phyloP scores from a whole-genome alignment of 2,888 invertebrate genomes.

The Thelaira solivaga region DNA sequence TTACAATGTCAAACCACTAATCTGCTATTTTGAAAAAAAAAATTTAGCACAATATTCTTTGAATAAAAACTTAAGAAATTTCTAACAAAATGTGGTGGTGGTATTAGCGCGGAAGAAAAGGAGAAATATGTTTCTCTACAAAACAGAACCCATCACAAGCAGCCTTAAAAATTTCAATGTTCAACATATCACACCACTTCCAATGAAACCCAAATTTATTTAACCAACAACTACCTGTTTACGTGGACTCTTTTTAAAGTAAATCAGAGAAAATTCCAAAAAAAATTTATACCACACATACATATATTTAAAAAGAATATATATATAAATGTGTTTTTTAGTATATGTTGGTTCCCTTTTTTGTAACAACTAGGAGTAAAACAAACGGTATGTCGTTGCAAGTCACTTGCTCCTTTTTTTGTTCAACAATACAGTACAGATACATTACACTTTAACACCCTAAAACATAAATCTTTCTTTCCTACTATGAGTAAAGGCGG shows the following conservation, averaged over 20 bases:
- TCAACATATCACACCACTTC: conserved; percentile 18
- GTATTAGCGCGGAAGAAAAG: not conserved
- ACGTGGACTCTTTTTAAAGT: conserved; percentile 31
- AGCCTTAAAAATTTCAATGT: conserved; percentile 29
- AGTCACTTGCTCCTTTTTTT: conserved; percentile 42
- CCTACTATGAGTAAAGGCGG: conserved; percentile 65
- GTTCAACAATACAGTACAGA: conserved; percentile 62
- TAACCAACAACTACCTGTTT: conserved; percentile 63
- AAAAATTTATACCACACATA: too few relatives aligned
- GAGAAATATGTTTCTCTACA: conserved; percentile 12
- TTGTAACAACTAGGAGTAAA: conserved; percentile 23
- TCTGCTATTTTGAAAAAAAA: conserved; percentile 67
- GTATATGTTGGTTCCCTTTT: too few relatives aligned
- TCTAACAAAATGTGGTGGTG: not conserved
- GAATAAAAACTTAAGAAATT: not conserved
- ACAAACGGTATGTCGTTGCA: conserved; percentile 25
- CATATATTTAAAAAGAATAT: too few relatives aligned
- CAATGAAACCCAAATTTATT: not conserved
- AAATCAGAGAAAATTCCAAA: conserved; percentile 30
- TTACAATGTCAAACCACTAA: conserved; percentile 68
- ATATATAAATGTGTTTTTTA: too few relatives aligned
- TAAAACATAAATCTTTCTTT: conserved; percentile 69
- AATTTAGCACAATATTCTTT: not conserved
- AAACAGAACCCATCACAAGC: conserved; percentile 23
- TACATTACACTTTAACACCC: conserved; percentile 68